Conservation (phyloP, 2,797 vertebrate species). For the Betta splendens region DNA sequence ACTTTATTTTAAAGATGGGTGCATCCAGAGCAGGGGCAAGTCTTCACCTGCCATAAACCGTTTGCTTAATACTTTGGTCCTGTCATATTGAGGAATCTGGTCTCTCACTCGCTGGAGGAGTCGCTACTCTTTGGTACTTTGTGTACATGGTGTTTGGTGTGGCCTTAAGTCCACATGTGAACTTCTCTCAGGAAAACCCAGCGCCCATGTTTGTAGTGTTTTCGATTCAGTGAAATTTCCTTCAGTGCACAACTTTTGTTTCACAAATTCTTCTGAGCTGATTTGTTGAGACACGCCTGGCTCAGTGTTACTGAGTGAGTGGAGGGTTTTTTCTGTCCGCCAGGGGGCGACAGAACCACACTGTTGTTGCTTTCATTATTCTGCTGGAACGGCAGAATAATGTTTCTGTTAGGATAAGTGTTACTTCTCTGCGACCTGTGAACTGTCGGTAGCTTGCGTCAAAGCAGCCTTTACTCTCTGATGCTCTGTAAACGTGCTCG, state of each 20-base stretch:
- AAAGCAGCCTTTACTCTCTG: not conserved
- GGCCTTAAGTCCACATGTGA: slow-evolving; percentile 2
- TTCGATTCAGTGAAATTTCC: slow-evolving; percentile 24
- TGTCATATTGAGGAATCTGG: not conserved
- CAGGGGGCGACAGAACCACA: slow-evolving; percentile 50
- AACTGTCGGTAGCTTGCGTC: slow-evolving; percentile 1
- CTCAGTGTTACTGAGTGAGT: slow-evolving; percentile 35
- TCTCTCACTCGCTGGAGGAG: not conserved
- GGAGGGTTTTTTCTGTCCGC: slow-evolving; percentile 40
- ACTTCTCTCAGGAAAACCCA: slow-evolving; percentile 24
- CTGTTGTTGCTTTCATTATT: slow-evolving; percentile 24
- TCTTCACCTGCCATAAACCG: too few relatives aligned
- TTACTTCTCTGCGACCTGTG: slow-evolving; percentile 39
- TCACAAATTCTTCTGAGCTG: slow-evolving; percentile 67
- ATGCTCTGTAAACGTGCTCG: slow-evolving; percentile 4
- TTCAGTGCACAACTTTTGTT: slow-evolving; percentile 37
- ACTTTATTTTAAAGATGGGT: slow-evolving; percentile 8
- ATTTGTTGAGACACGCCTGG: slow-evolving; percentile 68
- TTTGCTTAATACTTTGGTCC: slow-evolving; percentile 4
- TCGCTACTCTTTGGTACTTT: not conserved
- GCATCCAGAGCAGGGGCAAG: too few relatives aligned
- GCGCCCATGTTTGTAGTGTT: slow-evolving; percentile 14
- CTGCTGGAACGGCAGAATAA: slow-evolving; percentile 28
- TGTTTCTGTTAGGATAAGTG: slow-evolving; percentile 3
- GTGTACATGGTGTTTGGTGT: not conserved